Evolutionary conservation across 2,888 invertebrate genomes (phyloP).

Genomic region (Acanthacorydalis orientalis): DNA sequence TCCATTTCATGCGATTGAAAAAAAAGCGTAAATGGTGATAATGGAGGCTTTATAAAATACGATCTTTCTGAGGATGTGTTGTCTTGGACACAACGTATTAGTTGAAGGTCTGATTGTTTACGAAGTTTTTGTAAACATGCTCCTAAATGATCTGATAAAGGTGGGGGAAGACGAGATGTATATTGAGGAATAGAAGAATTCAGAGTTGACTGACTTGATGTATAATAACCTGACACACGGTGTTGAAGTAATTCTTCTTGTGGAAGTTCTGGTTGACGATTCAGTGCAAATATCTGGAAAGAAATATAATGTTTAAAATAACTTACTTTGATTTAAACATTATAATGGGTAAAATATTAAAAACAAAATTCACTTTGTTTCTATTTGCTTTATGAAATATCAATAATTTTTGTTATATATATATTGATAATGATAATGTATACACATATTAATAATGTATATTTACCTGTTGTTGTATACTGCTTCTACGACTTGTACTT

Average conservation of each 20-base stretch:
- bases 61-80: slow-evolving; percentile 69
- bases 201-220: slow-evolving; percentile 61
- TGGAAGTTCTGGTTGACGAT: slow-evolving; percentile 40
- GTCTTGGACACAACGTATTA: slow-evolving; percentile 74
- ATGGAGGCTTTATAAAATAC: slow-evolving; percentile 73
- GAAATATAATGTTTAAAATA: neutral
- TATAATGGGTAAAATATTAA: no score
- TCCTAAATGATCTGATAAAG: slow-evolving; percentile 45
- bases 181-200: slow-evolving; percentile 23
- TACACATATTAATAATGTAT: neutral
- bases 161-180: slow-evolving; percentile 28
- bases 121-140: slow-evolving; percentile 64
- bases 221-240: slow-evolving; percentile 76
- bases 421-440: neutral
- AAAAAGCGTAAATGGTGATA: slow-evolving; percentile 64
- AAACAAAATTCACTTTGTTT: no score
- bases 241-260: slow-evolving; percentile 62
- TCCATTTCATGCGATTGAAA: slow-evolving; percentile 72
- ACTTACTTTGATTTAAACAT: no score
- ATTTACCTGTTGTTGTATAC: slow-evolving; percentile 66
- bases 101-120: slow-evolving; percentile 76
- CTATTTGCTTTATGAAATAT: no score
- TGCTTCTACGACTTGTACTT: slow-evolving; percentile 69
- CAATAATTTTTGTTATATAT: no score
- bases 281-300: slow-evolving; percentile 43